Evolutionary conservation across 2,797 vertebrate genomes (phyloP).

Genomic region (Galagoides demidoff): DNA sequence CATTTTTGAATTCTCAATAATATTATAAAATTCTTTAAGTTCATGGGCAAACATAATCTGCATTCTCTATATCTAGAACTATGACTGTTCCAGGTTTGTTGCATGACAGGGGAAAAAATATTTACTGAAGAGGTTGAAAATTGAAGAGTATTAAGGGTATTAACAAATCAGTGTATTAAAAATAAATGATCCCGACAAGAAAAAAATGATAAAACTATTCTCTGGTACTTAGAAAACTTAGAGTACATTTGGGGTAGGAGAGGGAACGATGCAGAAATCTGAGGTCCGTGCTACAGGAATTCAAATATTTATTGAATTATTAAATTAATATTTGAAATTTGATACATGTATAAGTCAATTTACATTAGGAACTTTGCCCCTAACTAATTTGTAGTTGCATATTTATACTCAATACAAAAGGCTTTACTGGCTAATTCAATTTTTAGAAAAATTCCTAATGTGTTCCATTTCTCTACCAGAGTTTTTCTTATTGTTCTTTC

Average conservation of each 20-base stretch:
- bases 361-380: not conserved
- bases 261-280: not conserved
- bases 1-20: not conserved
- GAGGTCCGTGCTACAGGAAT: not conserved
- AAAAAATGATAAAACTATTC: conserved; percentile 1
- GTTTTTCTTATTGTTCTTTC: not conserved
- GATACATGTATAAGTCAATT: not conserved
- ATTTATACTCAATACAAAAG: conserved; percentile 7
- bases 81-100: not conserved
- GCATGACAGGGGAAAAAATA: not conserved
- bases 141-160: conserved; percentile 15
- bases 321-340: conserved; percentile 54
- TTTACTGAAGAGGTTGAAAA: not conserved
- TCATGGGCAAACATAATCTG: not conserved
- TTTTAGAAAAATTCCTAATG: not conserved
- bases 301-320: conserved; percentile 1
- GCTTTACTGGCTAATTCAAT: not conserved
- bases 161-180: conserved; percentile 27
- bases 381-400: not conserved
- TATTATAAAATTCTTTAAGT: not conserved
- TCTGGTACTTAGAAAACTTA: not conserved
- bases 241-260: not conserved
- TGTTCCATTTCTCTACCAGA: not conserved
- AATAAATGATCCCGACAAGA: conserved; percentile 17
- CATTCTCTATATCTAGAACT: not conserved